Evolutionary conservation across 2,113 vertebrate species (phyloP).

Genomic region (Alces alces): DNA sequence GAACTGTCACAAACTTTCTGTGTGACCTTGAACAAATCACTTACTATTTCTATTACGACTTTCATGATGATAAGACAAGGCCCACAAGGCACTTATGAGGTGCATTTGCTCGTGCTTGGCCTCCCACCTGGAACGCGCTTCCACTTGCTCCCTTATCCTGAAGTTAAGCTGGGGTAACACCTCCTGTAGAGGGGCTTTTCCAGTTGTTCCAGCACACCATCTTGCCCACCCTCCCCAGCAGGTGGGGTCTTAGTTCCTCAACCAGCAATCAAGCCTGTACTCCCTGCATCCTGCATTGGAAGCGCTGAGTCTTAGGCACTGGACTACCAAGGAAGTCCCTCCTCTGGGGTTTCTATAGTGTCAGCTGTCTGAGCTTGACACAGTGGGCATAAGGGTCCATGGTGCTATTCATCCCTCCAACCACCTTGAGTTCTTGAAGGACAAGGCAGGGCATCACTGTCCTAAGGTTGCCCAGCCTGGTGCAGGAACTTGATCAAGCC

Average conservation of each 20-base stretch:
- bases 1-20: neutral
- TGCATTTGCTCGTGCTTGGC: neutral
- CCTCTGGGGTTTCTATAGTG: neutral
- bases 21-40: neutral
- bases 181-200: neutral
- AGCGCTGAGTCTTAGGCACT: neutral
- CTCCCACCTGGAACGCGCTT: neutral
- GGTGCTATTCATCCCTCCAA: neutral
- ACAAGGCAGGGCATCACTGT: neutral
- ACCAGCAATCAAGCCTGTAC: neutral
- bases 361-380: neutral
- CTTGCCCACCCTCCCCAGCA: neutral
- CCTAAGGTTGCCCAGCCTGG: neutral
- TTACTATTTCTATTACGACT: neutral
- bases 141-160: neutral
- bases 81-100: rapidly evolving
- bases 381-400: neutral
- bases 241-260: neutral
- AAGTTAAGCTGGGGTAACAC: neutral
- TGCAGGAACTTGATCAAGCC: neutral
- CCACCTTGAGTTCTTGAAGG: neutral
- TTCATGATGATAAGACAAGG: neutral
- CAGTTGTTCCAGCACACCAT: neutral
- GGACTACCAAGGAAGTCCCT: neutral
- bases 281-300: neutral